Percentiles rank a stretch among this genome's conserved stretches.
Conservation (phyloP, 2,888 invertebrate species). For the Diaperis boleti region DNA sequence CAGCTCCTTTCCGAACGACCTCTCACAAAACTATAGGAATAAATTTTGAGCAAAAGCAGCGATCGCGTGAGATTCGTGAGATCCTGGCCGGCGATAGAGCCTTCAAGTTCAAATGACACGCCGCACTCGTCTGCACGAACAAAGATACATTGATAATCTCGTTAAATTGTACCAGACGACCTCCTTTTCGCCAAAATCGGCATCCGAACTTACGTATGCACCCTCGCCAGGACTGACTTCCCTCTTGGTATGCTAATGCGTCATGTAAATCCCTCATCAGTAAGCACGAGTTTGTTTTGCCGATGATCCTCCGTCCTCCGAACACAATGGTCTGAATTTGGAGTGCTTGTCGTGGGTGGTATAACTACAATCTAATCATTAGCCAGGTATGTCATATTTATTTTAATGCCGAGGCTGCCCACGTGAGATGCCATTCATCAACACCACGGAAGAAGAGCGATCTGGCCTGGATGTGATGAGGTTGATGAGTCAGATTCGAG, state of each 20-base stretch:
- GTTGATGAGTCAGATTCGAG: constrained; percentile 31
- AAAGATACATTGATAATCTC: not conserved
- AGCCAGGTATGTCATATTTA: constrained; percentile 35
- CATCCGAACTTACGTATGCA: constrained; percentile 3
- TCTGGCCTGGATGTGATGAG: constrained; percentile 33
- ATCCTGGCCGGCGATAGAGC: not conserved
- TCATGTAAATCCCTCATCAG: constrained; percentile 33
- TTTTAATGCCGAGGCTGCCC: constrained; percentile 11
- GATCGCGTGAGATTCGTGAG: not conserved
- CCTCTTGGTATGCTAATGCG: constrained; percentile 25
- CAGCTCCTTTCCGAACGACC: too few species aligned
- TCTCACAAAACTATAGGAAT: too few species aligned
- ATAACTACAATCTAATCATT: constrained; percentile 36
- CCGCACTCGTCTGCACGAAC: not conserved
- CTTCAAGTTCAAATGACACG: constrained; percentile 1
- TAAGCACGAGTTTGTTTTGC: constrained; percentile 28
- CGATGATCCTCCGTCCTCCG: constrained; percentile 5
- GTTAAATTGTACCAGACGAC: not conserved
- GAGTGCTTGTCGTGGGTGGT: constrained; percentile 22
- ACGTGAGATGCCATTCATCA: constrained; percentile 16
- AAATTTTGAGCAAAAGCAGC: not conserved
- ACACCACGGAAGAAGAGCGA: constrained; percentile 27
- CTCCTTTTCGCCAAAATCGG: not conserved
- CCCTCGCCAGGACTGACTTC: constrained; percentile 29
- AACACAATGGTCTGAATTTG: constrained; percentile 27